These are phyloP conservation scores for Agonopterix subpropinquella DNA, from an alignment of 2,888 invertebrate species.

Conservation along the genomic window DNA sequence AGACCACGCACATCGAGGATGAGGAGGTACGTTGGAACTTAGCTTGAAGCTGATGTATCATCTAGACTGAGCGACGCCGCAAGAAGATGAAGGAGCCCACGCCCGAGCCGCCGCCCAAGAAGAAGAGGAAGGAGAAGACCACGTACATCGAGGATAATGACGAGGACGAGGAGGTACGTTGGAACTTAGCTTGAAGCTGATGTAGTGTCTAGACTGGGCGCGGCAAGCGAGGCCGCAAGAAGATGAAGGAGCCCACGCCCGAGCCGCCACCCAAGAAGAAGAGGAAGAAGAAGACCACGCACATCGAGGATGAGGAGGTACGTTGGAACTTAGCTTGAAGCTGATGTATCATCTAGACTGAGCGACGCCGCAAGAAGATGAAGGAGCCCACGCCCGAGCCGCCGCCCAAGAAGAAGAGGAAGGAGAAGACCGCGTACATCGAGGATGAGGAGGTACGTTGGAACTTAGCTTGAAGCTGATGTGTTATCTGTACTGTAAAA, in stretches of 20 bases:
- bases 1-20: slow-evolving; percentile 43
- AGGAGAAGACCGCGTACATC: slow-evolving; percentile 47
- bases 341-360: too few species aligned
- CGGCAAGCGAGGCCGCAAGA: neutral
- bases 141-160: slow-evolving; percentile 49
- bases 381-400: slow-evolving; percentile 52
- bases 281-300: slow-evolving; percentile 51
- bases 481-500: too few species aligned
- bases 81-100: slow-evolving; percentile 17
- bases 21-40: slow-evolving; percentile 20
- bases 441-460: slow-evolving; percentile 33
- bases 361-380: neutral
- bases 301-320: too few species aligned
- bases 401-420: slow-evolving; percentile 49
- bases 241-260: slow-evolving; percentile 34
- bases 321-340: too few species aligned
- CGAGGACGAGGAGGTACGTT: slow-evolving; percentile 42
- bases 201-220: neutral
- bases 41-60: too few species aligned
- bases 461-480: too few species aligned
- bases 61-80: neutral
- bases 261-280: slow-evolving; percentile 56
- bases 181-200: too few species aligned
- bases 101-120: slow-evolving; percentile 61
- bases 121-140: slow-evolving; percentile 53